Evolutionary conservation across 2,113 vertebrate species (phyloP).

Genomic region (Isichthys henryi): DNA sequence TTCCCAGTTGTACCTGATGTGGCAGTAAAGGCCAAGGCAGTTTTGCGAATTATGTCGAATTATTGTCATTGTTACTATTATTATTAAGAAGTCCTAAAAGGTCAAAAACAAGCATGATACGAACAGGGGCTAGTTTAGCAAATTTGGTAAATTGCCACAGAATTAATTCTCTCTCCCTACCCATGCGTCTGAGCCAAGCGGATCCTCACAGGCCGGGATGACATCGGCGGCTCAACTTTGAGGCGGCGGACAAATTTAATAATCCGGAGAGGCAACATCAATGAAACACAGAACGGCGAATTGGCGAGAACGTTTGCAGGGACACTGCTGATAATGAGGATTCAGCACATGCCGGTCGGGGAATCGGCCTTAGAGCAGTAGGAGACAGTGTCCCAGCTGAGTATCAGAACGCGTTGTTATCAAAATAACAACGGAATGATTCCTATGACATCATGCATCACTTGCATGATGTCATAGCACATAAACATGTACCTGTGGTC

Average conservation of each 20-base stretch:
- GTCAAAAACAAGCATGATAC: background rate
- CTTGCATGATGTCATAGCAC: conserved; percentile 55
- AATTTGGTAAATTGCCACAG: background rate
- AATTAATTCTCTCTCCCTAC: background rate
- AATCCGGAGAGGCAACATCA: background rate
- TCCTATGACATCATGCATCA: conserved; percentile 30
- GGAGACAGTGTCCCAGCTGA: background rate
- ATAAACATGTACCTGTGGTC: conserved; percentile 66
- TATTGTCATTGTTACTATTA: background rate
- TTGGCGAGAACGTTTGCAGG: background rate
- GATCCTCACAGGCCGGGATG: background rate
- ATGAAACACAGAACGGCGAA: background rate
- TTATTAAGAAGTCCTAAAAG: background rate
- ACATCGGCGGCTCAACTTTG: too few species aligned
- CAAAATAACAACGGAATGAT: background rate
- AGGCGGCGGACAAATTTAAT: background rate
- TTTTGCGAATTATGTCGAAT: background rate
- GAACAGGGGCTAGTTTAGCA: background rate
- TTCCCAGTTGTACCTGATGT: conserved; percentile 79
- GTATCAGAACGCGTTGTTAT: background rate
- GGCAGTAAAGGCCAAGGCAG: conserved; percentile 76
- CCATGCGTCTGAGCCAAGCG: background rate
- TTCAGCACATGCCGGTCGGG: background rate
- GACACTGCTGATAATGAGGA: background rate
- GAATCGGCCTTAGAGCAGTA: background rate